Conservation (phyloP, 2,113 vertebrate genomes). For the Takifugu flavidus region DNA sequence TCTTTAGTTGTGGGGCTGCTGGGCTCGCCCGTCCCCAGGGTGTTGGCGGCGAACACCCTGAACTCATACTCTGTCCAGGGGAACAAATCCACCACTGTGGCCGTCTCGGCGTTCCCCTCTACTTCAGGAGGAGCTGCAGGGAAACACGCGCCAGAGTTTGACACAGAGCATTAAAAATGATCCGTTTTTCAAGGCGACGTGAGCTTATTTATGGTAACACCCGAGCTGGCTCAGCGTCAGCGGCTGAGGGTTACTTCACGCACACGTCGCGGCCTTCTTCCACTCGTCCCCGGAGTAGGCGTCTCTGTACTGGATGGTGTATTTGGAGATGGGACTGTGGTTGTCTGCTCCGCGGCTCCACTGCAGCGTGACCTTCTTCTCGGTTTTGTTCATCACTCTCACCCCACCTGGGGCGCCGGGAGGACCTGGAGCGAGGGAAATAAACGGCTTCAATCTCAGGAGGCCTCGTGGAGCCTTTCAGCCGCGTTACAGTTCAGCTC, state of each 20-base stretch:
- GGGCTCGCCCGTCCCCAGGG: conserved; percentile 87
- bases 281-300: conserved; percentile 78
- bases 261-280: conserved; percentile 90
- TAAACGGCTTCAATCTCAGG: not conserved
- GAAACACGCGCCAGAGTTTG: not conserved
- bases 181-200: conserved; percentile 13
- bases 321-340: conserved; percentile 95
- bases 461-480: too few species aligned
- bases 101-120: conserved; percentile 89
- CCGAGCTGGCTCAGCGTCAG: conserved; percentile 6
- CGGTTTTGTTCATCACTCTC: conserved; percentile 80
- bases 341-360: conserved; percentile 97
- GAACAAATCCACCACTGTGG: conserved; percentile 85
- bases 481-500: too few species aligned
- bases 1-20: conserved; percentile 84
- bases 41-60: conserved; percentile 90
- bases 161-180: conserved; percentile 11
- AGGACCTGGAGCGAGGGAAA: conserved; percentile 75
- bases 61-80: conserved; percentile 99
- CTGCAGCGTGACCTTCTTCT: conserved; percentile 81
- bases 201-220: conserved; percentile 23
- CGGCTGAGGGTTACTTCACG: conserved; percentile 31
- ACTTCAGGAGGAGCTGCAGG: conserved; percentile 82
- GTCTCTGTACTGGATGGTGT: conserved; percentile 86
- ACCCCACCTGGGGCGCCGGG: conserved; percentile 94